phyloP scores from a whole-genome alignment of 2,888 invertebrate species.

The Orchesella flavescens region DNA sequence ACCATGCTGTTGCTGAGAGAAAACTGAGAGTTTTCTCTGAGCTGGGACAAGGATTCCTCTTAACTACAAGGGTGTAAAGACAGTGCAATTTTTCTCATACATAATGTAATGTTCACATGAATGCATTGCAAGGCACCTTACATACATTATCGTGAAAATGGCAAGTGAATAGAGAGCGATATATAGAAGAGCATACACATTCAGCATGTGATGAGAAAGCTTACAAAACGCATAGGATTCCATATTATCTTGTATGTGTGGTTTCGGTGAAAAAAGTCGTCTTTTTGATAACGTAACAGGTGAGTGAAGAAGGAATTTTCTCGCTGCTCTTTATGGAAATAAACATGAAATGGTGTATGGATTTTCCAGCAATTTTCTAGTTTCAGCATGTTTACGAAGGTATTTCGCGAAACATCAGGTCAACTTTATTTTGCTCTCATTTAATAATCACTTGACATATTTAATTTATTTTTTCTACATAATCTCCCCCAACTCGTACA shows the following conservation, averaged over 20 bases:
- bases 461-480: no score
- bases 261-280: conserved; percentile 33
- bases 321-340: conserved; percentile 6
- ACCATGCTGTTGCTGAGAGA: conserved; percentile 31
- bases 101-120: conserved; percentile 63
- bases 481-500: no score
- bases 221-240: neutral
- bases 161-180: no score
- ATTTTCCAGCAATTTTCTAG: neutral
- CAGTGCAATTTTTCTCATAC: conserved; percentile 62
- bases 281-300: conserved; percentile 44
- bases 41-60: conserved; percentile 52
- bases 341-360: conserved; percentile 8
- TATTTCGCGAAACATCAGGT: no score
- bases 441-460: no score
- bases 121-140: conserved; percentile 31
- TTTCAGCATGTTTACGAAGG: conserved; percentile 18
- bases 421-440: no score
- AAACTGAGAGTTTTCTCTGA: conserved; percentile 24
- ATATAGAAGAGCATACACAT: neutral
- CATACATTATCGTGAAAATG: no score
- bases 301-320: conserved; percentile 20
- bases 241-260: conserved; percentile 13
- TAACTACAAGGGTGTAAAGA: conserved; percentile 60
- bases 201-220: neutral